Evolutionary conservation across 1,140 invertebrate species (phyloP).

Genomic region (Palaemon carinicauda): DNA sequence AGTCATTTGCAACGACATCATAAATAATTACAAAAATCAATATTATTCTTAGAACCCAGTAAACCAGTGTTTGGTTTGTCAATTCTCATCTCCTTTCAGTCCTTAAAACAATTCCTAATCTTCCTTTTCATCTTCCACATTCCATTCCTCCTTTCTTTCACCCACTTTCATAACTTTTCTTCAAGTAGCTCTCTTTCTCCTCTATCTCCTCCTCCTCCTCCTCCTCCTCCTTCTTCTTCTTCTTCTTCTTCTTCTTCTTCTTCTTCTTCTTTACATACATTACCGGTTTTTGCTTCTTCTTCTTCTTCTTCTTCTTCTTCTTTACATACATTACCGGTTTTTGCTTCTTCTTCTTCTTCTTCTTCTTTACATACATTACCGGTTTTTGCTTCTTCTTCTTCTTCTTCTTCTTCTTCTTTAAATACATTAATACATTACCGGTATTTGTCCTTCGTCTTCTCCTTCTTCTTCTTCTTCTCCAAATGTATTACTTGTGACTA

Average conservation of each 20-base stretch:
- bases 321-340: no score
- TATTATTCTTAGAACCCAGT: no score
- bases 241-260: background rate
- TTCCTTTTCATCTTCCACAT: background rate
- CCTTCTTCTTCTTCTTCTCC: background rate
- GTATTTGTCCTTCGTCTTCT: background rate
- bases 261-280: no score
- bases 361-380: no score
- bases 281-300: background rate
- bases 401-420: background rate
- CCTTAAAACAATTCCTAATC: background rate
- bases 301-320: background rate
- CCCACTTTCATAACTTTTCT: background rate
- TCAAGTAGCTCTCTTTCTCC: background rate
- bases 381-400: background rate
- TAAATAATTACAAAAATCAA: no score
- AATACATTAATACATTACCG: no score
- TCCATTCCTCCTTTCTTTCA: background rate
- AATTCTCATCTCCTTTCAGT: background rate
- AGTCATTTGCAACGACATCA: no score
- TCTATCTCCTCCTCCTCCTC: background rate
- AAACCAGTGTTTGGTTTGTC: background rate
- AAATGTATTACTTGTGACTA: no score
- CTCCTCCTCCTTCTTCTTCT: background rate
- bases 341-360: background rate